phyloP scores from a whole-genome alignment of 2,888 invertebrate species.

The Deladenus siricidicola region DNA sequence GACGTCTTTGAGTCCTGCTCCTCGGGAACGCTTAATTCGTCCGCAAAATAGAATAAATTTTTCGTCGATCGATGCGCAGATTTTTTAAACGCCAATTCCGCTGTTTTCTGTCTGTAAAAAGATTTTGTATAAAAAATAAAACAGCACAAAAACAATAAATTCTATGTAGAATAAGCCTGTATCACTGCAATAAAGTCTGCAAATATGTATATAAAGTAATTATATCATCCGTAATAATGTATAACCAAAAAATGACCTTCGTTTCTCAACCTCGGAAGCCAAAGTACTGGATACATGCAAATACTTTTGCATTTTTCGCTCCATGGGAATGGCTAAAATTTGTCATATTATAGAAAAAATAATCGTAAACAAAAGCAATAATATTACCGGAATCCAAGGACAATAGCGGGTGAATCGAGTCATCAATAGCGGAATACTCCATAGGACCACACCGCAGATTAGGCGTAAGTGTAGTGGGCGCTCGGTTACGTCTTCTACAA shows the following conservation, averaged over 20 bases:
- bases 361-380: too few species aligned
- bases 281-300: slow-evolving; percentile 12
- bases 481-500: not conserved
- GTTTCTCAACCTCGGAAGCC: slow-evolving; percentile 10
- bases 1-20: not conserved
- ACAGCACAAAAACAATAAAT: not conserved
- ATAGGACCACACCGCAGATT: slow-evolving; percentile 3
- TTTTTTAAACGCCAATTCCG: slow-evolving; percentile 3
- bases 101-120: slow-evolving; percentile 11
- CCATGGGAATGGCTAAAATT: slow-evolving; percentile 16
- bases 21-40: not conserved
- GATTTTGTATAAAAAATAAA: too few species aligned
- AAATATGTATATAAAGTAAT: too few species aligned
- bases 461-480: not conserved
- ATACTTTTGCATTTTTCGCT: slow-evolving; percentile 15
- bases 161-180: not conserved
- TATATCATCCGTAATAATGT: too few species aligned
- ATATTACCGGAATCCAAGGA: slow-evolving; percentile 12
- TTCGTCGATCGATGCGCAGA: too few species aligned
- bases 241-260: slow-evolving; percentile 10
- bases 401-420: slow-evolving; percentile 8
- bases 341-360: not conserved
- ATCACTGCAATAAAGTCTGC: too few species aligned
- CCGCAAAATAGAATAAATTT: not conserved
- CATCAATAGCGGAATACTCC: slow-evolving; percentile 12